A percentile compares a stretch with the other conserved stretches of the same genome.
Conservation (phyloP, 2,113 vertebrate species). For the western clawed frog (Xenopus tropicalis) region DNA sequence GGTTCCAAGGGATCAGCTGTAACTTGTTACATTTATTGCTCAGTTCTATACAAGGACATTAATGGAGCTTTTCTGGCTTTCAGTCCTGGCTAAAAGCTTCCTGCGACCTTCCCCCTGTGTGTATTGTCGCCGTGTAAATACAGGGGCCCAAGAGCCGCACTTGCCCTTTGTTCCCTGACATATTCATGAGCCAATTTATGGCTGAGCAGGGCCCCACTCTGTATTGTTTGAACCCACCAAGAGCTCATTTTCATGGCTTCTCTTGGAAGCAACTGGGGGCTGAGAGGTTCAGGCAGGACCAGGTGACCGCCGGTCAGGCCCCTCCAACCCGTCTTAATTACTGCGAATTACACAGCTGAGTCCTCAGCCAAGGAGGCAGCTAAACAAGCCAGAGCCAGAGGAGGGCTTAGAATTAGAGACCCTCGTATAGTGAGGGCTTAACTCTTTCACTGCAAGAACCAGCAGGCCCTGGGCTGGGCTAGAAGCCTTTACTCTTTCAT, state of each 20-base stretch:
- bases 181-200: conserved; percentile 42
- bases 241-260: conserved; percentile 15
- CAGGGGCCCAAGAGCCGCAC: conserved; percentile 16
- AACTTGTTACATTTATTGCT: no score
- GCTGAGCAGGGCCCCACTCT: conserved; percentile 15
- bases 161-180: conserved; percentile 33
- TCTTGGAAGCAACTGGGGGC: not conserved
- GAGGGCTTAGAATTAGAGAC: no score
- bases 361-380: conserved; percentile 30
- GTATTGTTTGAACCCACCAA: conserved; percentile 34
- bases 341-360: conserved; percentile 61
- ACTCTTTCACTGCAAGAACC: no score
- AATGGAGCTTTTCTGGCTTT: no score
- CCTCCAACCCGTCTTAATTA: conserved; percentile 58
- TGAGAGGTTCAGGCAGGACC: conserved; percentile 47
- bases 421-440: no score
- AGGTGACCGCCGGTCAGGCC: conserved; percentile 52
- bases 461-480: no score
- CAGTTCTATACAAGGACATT: no score
- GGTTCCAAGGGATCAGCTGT: no score
- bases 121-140: conserved; percentile 25
- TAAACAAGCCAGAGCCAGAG: no score
- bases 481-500: no score
- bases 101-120: not conserved
- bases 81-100: no score